These are phyloP conservation scores for Panthera tigris DNA, from an alignment of 2,113 vertebrate genomes.

Conservation along the genomic window DNA sequence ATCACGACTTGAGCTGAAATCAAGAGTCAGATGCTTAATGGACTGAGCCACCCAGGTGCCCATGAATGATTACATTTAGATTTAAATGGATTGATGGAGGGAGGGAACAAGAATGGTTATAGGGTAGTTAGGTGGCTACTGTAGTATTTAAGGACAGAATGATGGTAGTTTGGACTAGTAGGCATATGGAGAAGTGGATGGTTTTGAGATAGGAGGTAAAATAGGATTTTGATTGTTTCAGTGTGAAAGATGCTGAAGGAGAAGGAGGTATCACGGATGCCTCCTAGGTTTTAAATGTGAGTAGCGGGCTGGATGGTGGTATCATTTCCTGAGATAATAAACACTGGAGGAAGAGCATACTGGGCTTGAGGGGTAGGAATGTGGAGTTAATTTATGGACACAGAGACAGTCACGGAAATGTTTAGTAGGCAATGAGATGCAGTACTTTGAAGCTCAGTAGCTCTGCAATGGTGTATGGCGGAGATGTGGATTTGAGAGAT, in stretches of 20 bases:
- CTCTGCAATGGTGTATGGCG: neutral
- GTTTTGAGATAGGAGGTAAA: neutral
- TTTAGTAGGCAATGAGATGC: neutral
- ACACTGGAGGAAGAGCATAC: neutral
- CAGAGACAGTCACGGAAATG: neutral
- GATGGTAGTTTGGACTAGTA: neutral
- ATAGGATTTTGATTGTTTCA: neutral
- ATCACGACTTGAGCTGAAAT: too few relatives aligned
- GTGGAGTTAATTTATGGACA: neutral
- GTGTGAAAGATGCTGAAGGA: neutral
- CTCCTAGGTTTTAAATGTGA: neutral
- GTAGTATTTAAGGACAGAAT: neutral
- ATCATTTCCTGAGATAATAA: neutral
- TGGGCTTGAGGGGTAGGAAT: neutral
- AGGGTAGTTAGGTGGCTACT: neutral
- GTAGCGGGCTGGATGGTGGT: neutral
- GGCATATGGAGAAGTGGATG: neutral
- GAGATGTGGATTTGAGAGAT: neutral
- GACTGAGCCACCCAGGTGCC: too few relatives aligned
- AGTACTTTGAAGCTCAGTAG: neutral
- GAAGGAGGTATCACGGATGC: neutral
- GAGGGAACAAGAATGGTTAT: neutral
- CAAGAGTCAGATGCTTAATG: too few relatives aligned
- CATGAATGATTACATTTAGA: neutral
- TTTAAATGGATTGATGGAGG: neutral